Evolutionary conservation across 2,797 vertebrate genomes (phyloP).

Genomic region (Astyanax mexicanus): DNA sequence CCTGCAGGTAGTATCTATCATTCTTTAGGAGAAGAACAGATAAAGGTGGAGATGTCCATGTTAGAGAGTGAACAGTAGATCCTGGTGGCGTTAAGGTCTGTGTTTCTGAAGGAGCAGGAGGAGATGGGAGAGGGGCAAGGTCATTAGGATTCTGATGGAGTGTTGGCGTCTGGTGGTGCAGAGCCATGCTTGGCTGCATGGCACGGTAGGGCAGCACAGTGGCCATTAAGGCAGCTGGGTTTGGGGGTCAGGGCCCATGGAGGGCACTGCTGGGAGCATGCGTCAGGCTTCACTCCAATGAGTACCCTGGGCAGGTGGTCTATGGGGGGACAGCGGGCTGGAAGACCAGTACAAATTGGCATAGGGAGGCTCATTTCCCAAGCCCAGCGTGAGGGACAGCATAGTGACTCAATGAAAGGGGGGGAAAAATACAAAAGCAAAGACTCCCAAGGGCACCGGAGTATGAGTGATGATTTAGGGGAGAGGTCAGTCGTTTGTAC

Average conservation of each 20-base stretch:
- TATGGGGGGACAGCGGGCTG: conserved; percentile 54
- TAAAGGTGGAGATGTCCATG: neutral
- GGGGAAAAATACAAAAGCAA: conserved; percentile 36
- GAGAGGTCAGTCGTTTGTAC: conserved; percentile 35
- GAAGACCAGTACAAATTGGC: conserved; percentile 64
- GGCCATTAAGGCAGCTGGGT: conserved; percentile 64
- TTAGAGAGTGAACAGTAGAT: neutral
- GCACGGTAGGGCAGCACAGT: conserved; percentile 54
- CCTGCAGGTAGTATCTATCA: conserved; percentile 15
- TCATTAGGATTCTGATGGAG: conserved; percentile 57
- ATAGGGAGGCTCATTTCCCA: conserved; percentile 65
- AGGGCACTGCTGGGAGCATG: conserved; percentile 52
- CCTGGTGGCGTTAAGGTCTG: conserved; percentile 12
- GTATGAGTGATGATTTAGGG: conserved; percentile 45
- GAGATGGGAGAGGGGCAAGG: conserved; percentile 43
- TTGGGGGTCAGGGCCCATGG: conserved; percentile 55
- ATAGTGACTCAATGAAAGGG: conserved; percentile 50
- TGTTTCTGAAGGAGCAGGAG: conserved; percentile 33
- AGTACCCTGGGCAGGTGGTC: conserved; percentile 59
- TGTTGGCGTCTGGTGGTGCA: conserved; percentile 54
- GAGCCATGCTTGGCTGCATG: conserved; percentile 58
- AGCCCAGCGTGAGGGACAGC: conserved; percentile 59
- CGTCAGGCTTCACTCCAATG: conserved; percentile 54
- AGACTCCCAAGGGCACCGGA: conserved; percentile 52
- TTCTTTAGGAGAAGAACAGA: neutral